Evolutionary conservation across 2,888 invertebrate genomes (phyloP), one percentile per base, ranked within the genome.

Genomic region (Netelia virgata): DNA sequence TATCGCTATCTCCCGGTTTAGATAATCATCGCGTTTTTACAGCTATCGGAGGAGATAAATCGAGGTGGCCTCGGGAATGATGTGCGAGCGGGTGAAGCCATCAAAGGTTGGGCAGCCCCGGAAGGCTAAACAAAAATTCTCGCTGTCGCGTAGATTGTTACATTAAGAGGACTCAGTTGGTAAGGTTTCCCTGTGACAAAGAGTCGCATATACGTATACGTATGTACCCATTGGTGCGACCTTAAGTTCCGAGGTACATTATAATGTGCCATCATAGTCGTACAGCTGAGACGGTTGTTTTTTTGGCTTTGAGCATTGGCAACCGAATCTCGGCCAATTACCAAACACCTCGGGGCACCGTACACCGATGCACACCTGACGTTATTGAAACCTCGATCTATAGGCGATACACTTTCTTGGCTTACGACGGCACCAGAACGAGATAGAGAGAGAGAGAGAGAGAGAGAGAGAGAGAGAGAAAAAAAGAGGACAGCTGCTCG

Each of bases 121-220:
- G 85, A 85, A 90, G 89, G 88, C 91, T 91, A 91, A 92, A 92
- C 91, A 14, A 47, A 91, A 92, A 92, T 92, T 91, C 90, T 36
- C 87, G 83, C 82, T 43, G 86, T 85, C 87, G 47, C 47, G 14
- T 14, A 14, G 14, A 14, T 78, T 83, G 89, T 88, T 90, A 90
- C 89, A 91, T 91, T 90, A 91, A 89, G 89, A 88, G 88, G 88
- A 90, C 89, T 89, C 87, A 76, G 41, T 89, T 87, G 81, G 86
- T 85, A 88, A 90, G 91, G 90, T 91, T 91, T 90, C 86, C 88
- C 88, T 76, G 57, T 70, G 47, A 50, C 28, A 55, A 55, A 57
- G 47, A 47, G 11, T 5, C 47, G 0, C 14, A 3, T 47, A 47
- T 47, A 47, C 3, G 14, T 47, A 47, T 3, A 47, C 14, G 14